Conservation (phyloP, 2,797 vertebrate species). For the Brachyrhaphis roseni region DNA sequence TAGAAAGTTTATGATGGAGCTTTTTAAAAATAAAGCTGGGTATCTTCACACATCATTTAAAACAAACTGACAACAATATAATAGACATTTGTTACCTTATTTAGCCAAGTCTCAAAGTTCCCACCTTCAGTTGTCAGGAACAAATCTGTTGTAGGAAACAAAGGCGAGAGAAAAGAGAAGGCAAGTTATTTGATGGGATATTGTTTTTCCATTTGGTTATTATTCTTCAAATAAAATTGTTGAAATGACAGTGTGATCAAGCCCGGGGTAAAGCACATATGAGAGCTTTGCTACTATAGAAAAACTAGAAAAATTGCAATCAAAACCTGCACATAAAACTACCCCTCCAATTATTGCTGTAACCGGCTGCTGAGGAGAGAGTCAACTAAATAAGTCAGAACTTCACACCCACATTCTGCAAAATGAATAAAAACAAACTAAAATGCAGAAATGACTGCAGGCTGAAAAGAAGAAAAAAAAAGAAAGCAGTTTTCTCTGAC, state of each 20-base stretch:
- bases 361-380: not conserved
- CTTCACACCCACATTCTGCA: not conserved
- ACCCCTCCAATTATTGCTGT: too few relatives aligned
- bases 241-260: not conserved
- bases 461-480: not conserved
- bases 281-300: not conserved
- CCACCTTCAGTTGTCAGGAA: slow-evolving; percentile 85
- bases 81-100: slow-evolving; percentile 80
- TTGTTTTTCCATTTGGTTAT: not conserved
- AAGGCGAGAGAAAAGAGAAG: slow-evolving; percentile 16
- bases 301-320: not conserved
- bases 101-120: slow-evolving; percentile 88
- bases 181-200: slow-evolving; percentile 21
- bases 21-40: not conserved
- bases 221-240: not conserved
- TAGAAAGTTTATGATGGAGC: too few relatives aligned
- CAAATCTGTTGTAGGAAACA: slow-evolving; percentile 81
- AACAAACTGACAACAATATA: not conserved
- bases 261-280: not conserved
- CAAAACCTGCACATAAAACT: not conserved
- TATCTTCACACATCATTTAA: not conserved
- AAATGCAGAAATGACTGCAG: not conserved
- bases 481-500: not conserved
- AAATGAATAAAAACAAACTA: not conserved
- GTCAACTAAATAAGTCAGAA: not conserved